These are phyloP conservation scores for Nomada lathburiana DNA, from an alignment of 2,888 invertebrate species.

Conservation along the genomic window DNA sequence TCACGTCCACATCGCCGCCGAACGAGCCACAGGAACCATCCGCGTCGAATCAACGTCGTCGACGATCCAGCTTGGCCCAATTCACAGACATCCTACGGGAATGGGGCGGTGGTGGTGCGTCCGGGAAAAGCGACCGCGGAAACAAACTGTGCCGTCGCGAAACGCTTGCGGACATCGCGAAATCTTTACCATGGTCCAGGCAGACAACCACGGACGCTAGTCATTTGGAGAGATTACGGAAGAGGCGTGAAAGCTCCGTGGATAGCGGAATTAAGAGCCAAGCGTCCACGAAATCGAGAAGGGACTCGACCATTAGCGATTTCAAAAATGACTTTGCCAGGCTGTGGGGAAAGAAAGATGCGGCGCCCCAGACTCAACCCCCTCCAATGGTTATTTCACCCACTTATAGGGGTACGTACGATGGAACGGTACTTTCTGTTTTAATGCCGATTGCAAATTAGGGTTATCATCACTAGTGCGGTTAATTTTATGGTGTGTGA, in stretches of 20 bases:
- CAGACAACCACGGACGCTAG: constrained; percentile 86
- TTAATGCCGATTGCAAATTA: background rate
- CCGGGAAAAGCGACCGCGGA: constrained; percentile 82
- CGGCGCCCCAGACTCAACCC: constrained; percentile 74
- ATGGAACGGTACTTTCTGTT: background rate
- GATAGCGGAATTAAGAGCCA: constrained; percentile 92
- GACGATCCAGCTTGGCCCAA: constrained; percentile 94
- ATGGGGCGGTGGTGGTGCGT: constrained; percentile 90
- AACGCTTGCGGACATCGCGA: constrained; percentile 94
- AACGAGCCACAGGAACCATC: constrained; percentile 90
- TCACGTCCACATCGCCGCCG: constrained; percentile 93
- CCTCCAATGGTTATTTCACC: constrained; percentile 81
- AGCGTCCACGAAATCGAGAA: constrained; percentile 89
- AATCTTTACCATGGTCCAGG: constrained; percentile 93
- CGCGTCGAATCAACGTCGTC: constrained; percentile 89
- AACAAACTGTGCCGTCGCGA: constrained; percentile 91
- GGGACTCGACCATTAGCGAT: constrained; percentile 90
- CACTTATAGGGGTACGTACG: constrained; percentile 78
- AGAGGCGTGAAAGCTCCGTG: constrained; percentile 94
- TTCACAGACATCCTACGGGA: constrained; percentile 94
- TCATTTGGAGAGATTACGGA: constrained; percentile 85
- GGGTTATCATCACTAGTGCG: too few species aligned
- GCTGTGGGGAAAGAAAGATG: constrained; percentile 86
- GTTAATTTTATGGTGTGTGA: too few species aligned
- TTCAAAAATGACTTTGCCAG: constrained; percentile 90